phyloP scores from a whole-genome alignment of 37 sponge, comb jelly and placozoan species.

The Halichondria panicea region DNA sequence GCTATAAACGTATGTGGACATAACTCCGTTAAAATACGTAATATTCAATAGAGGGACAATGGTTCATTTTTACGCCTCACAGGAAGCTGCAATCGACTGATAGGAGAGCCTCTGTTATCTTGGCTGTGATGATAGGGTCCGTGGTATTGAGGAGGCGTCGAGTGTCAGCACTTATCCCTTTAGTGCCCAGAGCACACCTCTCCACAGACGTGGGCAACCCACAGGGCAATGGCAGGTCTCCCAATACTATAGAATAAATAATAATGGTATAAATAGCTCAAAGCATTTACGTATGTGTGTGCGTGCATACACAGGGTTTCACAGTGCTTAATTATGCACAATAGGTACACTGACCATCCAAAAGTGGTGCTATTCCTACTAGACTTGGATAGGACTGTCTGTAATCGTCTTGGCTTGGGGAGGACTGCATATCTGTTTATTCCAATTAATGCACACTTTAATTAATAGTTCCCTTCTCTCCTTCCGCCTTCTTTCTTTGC shows the following conservation, averaged over 20 bases:
- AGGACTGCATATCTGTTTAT: conserved; percentile 23
- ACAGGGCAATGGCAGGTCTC: conserved; percentile 72
- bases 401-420: not conserved
- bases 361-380: conserved; percentile 44
- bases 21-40: no score
- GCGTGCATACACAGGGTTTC: not conserved
- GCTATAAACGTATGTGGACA: no score
- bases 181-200: conserved; percentile 25
- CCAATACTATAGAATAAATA: conserved; percentile 38
- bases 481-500: not conserved
- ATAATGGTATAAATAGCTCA: not conserved
- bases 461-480: not conserved
- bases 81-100: conserved; percentile 61
- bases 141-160: conserved; percentile 32
- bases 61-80: conserved; percentile 38
- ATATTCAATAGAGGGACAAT: no score
- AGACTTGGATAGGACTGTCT: conserved; percentile 46
- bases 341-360: conserved; percentile 42
- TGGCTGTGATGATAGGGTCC: conserved; percentile 12
- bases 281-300: not conserved
- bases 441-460: conserved; percentile 25
- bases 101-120: conserved; percentile 41
- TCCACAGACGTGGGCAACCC: conserved; percentile 51
- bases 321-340: not conserved
- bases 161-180: conserved; percentile 27